phyloP scores from a whole-genome alignment of 1,140 invertebrate genomes.

The Apis cerana region DNA sequence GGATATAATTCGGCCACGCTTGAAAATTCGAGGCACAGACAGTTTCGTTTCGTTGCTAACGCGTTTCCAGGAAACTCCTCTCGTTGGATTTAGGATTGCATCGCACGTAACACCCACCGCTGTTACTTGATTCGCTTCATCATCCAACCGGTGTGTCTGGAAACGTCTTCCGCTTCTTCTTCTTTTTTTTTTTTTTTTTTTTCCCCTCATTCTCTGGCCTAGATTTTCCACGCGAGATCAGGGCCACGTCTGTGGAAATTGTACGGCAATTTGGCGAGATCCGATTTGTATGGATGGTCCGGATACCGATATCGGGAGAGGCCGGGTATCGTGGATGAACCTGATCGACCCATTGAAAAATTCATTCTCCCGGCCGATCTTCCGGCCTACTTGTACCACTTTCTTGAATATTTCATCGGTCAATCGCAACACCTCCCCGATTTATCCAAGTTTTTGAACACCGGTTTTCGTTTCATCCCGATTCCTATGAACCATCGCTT shows the following conservation, averaged over 20 bases:
- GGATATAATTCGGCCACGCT: constrained; percentile 56
- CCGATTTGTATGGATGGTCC: constrained; percentile 60
- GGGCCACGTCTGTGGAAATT: constrained; percentile 53
- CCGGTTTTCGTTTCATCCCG: too few species aligned
- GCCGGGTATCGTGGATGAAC: constrained; percentile 35
- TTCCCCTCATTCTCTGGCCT: too few species aligned
- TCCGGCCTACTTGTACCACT: constrained; percentile 11
- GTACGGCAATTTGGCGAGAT: constrained; percentile 61
- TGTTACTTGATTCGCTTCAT: constrained; percentile 67
- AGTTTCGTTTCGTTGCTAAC: constrained; percentile 54
- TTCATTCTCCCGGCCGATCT: constrained; percentile 46
- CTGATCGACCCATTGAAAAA: constrained; percentile 37
- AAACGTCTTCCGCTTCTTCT: constrained; percentile 16
- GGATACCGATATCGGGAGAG: constrained; percentile 41
- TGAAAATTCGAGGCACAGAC: constrained; percentile 64
- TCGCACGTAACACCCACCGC: constrained; percentile 61
- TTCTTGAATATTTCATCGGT: background rate
- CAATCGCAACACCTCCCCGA: too few species aligned
- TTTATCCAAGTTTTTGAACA: too few species aligned
- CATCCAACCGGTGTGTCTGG: constrained; percentile 49
- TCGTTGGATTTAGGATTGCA: constrained; percentile 58
- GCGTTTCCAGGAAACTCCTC: constrained; percentile 59
- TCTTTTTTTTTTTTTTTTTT: background rate
- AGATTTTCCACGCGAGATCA: background rate
- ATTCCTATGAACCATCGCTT: too few species aligned